Conservation (phyloP, 2,888 invertebrate species). For the Pristionchus mayeri region DNA sequence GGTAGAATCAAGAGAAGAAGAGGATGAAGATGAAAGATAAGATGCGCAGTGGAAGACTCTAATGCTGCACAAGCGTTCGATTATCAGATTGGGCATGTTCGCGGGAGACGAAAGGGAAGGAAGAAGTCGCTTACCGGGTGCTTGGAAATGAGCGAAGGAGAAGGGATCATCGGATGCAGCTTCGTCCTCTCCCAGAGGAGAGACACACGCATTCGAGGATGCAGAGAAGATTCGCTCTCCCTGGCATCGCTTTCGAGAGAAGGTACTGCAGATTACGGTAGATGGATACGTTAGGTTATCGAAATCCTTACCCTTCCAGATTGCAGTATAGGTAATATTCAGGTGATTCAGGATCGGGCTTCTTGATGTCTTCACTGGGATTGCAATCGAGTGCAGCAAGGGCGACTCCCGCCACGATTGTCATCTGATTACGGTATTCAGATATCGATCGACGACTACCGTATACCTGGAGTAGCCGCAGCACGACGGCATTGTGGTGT, state of each 20-base stretch:
- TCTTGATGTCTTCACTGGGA: constrained; percentile 62
- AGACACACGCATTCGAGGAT: constrained; percentile 35
- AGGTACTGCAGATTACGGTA: constrained; percentile 36
- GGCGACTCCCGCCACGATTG: constrained; percentile 43
- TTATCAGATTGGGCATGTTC: too few species aligned
- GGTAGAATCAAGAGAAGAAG: too few species aligned
- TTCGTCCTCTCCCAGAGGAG: constrained; percentile 35
- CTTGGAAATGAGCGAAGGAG: constrained; percentile 73
- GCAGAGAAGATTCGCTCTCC: constrained; percentile 27
- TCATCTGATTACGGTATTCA: constrained; percentile 21
- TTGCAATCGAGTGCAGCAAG: constrained; percentile 41
- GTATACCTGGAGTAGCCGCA: constrained; percentile 35
- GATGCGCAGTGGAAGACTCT: not conserved
- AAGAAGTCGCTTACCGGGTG: constrained; percentile 62
- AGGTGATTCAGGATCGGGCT: constrained; percentile 67
- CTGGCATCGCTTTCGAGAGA: constrained; percentile 41
- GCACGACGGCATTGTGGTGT: not conserved
- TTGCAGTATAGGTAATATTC: constrained; percentile 74
- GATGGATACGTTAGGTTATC: not conserved
- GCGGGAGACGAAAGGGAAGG: not conserved
- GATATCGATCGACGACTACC: not conserved
- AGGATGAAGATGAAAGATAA: not conserved
- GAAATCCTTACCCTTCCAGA: constrained; percentile 66
- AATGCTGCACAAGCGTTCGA: too few species aligned
- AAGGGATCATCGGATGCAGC: constrained; percentile 63